Base-by-base conservation (phyloP, 1,140 invertebrate species). In the Aleiodes sp. region DNA sequence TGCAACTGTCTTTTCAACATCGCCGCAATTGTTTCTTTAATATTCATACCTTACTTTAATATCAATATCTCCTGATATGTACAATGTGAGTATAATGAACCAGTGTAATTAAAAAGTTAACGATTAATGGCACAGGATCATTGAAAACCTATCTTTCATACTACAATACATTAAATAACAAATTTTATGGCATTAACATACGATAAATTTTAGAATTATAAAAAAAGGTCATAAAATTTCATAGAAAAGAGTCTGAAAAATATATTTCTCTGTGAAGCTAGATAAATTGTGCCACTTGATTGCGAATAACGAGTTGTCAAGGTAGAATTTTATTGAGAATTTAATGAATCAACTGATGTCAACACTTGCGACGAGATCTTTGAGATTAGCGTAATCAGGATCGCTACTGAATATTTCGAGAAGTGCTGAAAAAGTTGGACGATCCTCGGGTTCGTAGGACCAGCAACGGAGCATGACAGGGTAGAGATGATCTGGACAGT, bases 391-490 rank as follows among this genome's bases (percentile, higher is more conserved):
- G 77, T 94, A 94, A 68, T 93, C 90, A 0, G 91, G 90, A 80
- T 91, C 89, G 7, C 88, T 89, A 2, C 91, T 90, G 79, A 98
- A 94, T 43, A 91, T 90, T 14, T 93, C 89, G 12, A 92, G 89
- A 12, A 98, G 88, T 76, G 94, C 89, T 46, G 88, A 86, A 84
- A 98, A 98, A 0, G 91, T 93, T 0, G 96, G 96, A 69, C 97
- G 84, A 26, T 92, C 86, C 43, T 91, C 88, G 0, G 94, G 90
- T 46, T 92, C 89, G 78, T 94, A 93, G 2, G 90, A 88, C 97
- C 97, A 99, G 83, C 97, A 99, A 79, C 92, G 91, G 67, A 89
- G 83, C 94, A 99, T 98, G 60, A 97, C 88, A 70, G 91, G 85
- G 82, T 96, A 98, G 35, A 96, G 91, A 70, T 94, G 89, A 52